Conservation (phyloP, 1,140 invertebrate species). For the Lineus longissimus region DNA sequence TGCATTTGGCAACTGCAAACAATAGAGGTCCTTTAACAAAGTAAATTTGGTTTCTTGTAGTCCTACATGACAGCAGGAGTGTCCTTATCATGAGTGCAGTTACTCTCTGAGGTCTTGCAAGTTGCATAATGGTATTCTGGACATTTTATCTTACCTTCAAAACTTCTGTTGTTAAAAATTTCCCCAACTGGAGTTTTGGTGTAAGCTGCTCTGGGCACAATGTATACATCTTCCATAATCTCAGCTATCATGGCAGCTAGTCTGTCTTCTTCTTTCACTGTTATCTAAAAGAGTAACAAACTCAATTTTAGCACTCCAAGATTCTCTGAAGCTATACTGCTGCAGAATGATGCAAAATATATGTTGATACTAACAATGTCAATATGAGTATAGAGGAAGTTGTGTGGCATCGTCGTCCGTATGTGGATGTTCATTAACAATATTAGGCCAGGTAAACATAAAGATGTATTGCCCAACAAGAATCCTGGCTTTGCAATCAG, state of each 20-base stretch:
- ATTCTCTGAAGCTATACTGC: too few relatives aligned
- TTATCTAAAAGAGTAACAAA: conserved; percentile 45
- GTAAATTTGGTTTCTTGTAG: too few relatives aligned
- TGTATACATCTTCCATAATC: conserved; percentile 52
- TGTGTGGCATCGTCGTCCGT: too few relatives aligned
- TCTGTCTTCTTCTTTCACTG: conserved; percentile 54
- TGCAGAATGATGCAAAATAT: not conserved
- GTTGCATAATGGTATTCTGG: not conserved
- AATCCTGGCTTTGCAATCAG: too few relatives aligned
- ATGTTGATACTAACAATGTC: not conserved
- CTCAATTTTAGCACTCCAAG: too few relatives aligned
- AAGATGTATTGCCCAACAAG: too few relatives aligned
- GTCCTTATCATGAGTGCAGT: too few relatives aligned
- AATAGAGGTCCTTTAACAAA: too few relatives aligned
- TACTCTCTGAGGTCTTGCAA: not conserved
- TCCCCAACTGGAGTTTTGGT: conserved; percentile 46
- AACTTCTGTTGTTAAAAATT: conserved; percentile 48
- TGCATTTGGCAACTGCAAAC: too few relatives aligned
- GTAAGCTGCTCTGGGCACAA: conserved; percentile 51
- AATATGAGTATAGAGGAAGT: not conserved
- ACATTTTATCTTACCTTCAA: conserved; percentile 44
- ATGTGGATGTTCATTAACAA: too few relatives aligned
- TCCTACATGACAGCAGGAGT: too few relatives aligned
- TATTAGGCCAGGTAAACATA: too few relatives aligned
- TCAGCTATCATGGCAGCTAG: conserved; percentile 48